Evolutionary conservation across 2,888 invertebrate species (phyloP).

Genomic region (Leptura quadrifasciata): DNA sequence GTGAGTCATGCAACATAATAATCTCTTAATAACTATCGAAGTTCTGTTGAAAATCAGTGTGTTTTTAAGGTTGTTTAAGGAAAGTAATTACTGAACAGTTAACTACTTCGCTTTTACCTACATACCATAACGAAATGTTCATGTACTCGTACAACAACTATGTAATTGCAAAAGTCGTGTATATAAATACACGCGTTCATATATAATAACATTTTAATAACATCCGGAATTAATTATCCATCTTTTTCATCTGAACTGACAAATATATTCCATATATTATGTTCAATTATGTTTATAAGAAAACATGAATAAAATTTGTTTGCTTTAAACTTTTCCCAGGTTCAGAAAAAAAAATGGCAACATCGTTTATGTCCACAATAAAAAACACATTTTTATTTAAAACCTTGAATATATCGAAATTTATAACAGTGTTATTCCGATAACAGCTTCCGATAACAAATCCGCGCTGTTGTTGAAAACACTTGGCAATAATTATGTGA

Average conservation of each 20-base stretch:
- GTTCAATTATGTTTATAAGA: background rate
- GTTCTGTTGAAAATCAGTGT: background rate
- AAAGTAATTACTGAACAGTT: slow-evolving; percentile 20
- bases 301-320: too few species aligned
- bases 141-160: background rate
- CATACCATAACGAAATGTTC: slow-evolving; percentile 1
- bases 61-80: background rate
- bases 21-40: background rate
- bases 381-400: too few species aligned
- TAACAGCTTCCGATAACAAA: too few species aligned
- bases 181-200: slow-evolving; percentile 16
- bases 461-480: too few species aligned
- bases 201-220: slow-evolving; percentile 5
- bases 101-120: slow-evolving; percentile 5
- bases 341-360: too few species aligned
- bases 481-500: too few species aligned
- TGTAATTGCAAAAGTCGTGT: slow-evolving; percentile 14
- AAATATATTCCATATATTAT: background rate
- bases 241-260: background rate
- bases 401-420: too few species aligned
- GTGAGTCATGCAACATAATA: too few species aligned
- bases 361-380: too few species aligned
- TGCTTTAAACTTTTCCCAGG: too few species aligned
- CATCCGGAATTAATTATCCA: slow-evolving; percentile 29
- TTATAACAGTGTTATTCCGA: too few species aligned